Evolutionary conservation across 1,140 invertebrate genomes (phyloP).

Genomic region (Camponotus pennsylvanicus): DNA sequence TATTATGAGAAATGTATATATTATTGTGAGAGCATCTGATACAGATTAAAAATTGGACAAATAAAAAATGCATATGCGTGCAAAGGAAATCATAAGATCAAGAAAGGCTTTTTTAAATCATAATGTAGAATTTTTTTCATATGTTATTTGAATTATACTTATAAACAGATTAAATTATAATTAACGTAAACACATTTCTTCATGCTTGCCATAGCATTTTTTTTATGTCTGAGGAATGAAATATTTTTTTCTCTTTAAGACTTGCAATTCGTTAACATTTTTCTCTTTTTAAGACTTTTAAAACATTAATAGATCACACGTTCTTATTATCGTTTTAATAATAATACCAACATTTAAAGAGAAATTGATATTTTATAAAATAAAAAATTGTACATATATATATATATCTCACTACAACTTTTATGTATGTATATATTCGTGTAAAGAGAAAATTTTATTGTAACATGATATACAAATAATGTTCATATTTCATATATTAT

Average conservation of each 20-base stretch:
- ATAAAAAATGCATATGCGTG: conserved; percentile 3
- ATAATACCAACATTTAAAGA: conserved; percentile 4
- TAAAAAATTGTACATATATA: conserved; percentile 61
- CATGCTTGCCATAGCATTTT: not conserved
- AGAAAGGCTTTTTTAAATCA: not conserved
- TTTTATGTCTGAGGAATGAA: not conserved
- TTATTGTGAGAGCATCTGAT: not conserved
- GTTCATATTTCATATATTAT: conserved; percentile 65
- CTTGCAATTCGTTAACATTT: not conserved
- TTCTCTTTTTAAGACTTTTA: conserved; percentile 9
- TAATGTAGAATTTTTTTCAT: conserved; percentile 1
- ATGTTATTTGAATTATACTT: conserved; percentile 20
- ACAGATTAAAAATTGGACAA: not conserved
- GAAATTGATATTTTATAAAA: conserved; percentile 23
- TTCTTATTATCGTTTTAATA: not conserved
- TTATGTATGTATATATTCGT: conserved; percentile 68
- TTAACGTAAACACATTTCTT: not conserved
- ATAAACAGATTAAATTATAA: not conserved
- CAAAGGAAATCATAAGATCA: conserved; percentile 15
- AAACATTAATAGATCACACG: not conserved
- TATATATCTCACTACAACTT: conserved; percentile 36
- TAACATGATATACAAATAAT: conserved; percentile 60
- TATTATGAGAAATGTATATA: not conserved
- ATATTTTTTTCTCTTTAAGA: not conserved
- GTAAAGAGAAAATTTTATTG: conserved; percentile 72